Evolutionary conservation across 1,140 invertebrate genomes (phyloP), one percentile per base, ranked within the genome.

Genomic region (Aphaenogaster floridana): DNA sequence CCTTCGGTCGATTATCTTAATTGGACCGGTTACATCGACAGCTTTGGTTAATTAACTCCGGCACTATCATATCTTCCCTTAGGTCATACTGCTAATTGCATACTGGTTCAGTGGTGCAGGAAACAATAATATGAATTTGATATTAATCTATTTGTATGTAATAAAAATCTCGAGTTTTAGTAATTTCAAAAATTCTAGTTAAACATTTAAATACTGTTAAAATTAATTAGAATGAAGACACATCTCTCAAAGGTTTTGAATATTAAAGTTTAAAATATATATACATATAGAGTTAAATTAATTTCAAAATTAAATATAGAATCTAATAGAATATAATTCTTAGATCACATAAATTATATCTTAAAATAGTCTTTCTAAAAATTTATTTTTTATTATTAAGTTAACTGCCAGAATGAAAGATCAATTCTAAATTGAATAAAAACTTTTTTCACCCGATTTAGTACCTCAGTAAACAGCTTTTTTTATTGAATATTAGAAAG

Each of bases 1-100:
- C 36, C 34, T 11, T 42, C 36, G n/a, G n/a, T 69, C 50, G 36
- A 80, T 80, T 42, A 69, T 69, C 36, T 80, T 69, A 80, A 80
- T 80, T 80, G 36, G 5, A 17, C 5, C 15, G 36, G 36, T 52
- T 42, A 57, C 42, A 64, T 28, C 42, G 59, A 39, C n/a, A 39
- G 28, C 15, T 13, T 52, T 52, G 13, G 28, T 52, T 68, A 80
- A 69, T 69, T 69, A 80, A 69, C 8, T 28, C 21, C 36, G 21
- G 21, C 48, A 42, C 42, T 57, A 69, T 80, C 48, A 3, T 28
- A 45, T 17, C 77, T 68, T 48, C 15, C n/a, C 36, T 45, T 28
- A 69, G 48, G 9, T 80, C 63, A 54, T 39, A 15, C 3, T 39
- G 17, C 42, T 54, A 80, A 80, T 69, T 80, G 15, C 78, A 28